Evolutionary conservation across 1,140 invertebrate species (phyloP).

Genomic region (Pristionchus pacificus): DNA sequence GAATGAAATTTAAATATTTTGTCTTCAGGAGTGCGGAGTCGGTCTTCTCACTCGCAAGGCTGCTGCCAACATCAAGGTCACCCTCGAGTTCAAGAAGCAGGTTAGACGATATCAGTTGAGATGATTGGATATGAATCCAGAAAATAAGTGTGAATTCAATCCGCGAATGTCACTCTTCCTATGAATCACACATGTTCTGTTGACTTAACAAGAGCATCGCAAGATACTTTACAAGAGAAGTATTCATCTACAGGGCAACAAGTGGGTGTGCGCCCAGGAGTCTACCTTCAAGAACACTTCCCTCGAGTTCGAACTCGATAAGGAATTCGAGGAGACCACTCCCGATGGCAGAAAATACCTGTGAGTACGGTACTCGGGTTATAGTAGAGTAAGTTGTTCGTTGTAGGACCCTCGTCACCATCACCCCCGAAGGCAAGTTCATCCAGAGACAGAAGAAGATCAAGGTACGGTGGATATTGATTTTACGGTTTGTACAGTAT

Average conservation of each 20-base stretch:
- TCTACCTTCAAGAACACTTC: slow-evolving; percentile 33
- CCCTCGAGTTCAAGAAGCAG: slow-evolving; percentile 24
- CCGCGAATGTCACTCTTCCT: too few species aligned
- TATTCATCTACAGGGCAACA: slow-evolving; percentile 15
- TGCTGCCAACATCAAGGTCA: slow-evolving; percentile 28
- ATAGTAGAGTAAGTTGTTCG: too few species aligned
- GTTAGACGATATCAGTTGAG: background rate
- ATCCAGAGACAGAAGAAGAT: slow-evolving; percentile 22
- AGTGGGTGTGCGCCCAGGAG: slow-evolving; percentile 16
- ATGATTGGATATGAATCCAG: too few species aligned
- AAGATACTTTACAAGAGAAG: too few species aligned
- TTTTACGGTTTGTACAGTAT: background rate
- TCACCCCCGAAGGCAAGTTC: slow-evolving; percentile 24
- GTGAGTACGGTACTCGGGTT: too few species aligned
- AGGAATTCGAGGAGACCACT: slow-evolving; percentile 34
- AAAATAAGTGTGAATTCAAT: too few species aligned
- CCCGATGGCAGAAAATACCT: slow-evolving; percentile 26
- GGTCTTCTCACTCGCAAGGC: slow-evolving; percentile 29
- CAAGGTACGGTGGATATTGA: background rate
- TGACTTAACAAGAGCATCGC: too few species aligned
- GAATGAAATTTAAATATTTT: too few species aligned
- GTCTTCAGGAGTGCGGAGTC: slow-evolving; percentile 16
- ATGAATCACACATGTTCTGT: too few species aligned
- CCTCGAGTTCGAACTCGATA: slow-evolving; percentile 20
- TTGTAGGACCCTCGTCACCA: slow-evolving; percentile 8